phyloP scores from a whole-genome alignment of 1,140 invertebrate genomes.

The Dufourea novaeangliae region DNA sequence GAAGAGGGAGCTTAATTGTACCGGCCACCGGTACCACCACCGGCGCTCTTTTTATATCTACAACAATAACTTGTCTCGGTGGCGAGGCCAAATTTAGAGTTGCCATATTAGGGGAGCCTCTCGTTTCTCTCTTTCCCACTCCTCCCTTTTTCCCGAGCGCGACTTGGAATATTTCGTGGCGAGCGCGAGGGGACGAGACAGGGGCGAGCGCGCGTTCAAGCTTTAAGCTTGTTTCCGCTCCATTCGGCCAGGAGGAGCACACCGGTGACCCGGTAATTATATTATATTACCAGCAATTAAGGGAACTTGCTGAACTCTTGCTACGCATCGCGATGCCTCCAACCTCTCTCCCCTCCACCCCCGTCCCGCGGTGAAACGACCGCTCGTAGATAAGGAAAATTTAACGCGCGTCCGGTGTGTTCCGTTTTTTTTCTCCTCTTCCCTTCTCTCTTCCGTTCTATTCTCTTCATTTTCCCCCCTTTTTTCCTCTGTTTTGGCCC shows the following conservation, averaged over 20 bases:
- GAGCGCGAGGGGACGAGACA: background rate
- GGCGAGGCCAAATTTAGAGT: constrained; percentile 45
- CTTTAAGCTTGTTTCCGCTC: constrained; percentile 32
- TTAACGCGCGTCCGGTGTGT: constrained; percentile 2
- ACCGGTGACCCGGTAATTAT: constrained; percentile 35
- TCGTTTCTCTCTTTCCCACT: background rate
- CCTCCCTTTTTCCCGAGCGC: background rate
- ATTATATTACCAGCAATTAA: constrained; percentile 45
- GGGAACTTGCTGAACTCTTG: constrained; percentile 29
- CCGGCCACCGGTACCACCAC: constrained; percentile 1
- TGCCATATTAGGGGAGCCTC: constrained; percentile 19
- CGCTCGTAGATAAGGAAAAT: constrained; percentile 38
- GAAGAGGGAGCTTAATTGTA: constrained; percentile 49
- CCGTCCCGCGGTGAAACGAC: constrained; percentile 20
- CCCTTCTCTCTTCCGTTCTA: background rate
- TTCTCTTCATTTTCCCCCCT: background rate
- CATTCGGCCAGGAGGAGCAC: constrained; percentile 14
- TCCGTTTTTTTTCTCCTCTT: background rate
- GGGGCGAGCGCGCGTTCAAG: constrained; percentile 3
- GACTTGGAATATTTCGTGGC: constrained; percentile 25
- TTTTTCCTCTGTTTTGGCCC: background rate
- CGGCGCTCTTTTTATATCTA: constrained; percentile 42
- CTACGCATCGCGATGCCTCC: constrained; percentile 27
- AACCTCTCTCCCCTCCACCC: too few relatives aligned
- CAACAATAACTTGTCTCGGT: constrained; percentile 48